phyloP scores from a whole-genome alignment of 2,113 vertebrate species.

The Seriola quinqueradiata region DNA sequence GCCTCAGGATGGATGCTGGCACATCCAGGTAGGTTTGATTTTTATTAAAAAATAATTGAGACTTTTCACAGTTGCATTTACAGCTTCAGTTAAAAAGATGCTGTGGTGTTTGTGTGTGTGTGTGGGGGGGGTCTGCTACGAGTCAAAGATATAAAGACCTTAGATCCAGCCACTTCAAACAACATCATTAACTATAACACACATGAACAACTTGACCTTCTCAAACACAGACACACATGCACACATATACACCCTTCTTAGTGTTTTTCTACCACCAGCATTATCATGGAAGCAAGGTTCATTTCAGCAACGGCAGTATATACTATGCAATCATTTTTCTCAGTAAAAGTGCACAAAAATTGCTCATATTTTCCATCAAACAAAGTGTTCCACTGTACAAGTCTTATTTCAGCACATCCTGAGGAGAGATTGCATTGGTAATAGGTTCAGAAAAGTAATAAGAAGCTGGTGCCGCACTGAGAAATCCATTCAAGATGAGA shows the following conservation, averaged over 20 bases:
- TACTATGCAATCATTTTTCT: background rate
- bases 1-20: background rate
- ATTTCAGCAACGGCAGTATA: background rate
- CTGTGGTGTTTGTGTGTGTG: background rate
- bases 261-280: background rate
- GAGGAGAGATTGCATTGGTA: constrained; percentile 26
- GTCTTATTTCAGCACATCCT: constrained; percentile 9
- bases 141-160: background rate
- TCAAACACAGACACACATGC: background rate
- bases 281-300: background rate
- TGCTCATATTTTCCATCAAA: background rate
- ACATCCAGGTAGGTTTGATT: constrained; percentile 10
- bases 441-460: constrained; percentile 17
- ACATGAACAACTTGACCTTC: background rate
- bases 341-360: background rate
- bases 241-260: background rate
- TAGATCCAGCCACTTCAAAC: background rate
- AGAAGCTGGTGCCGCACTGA: background rate
- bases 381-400: constrained; percentile 1
- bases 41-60: background rate
- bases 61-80: background rate
- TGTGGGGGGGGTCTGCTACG: background rate
- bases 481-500: constrained; percentile 43
- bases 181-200: background rate
- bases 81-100: background rate